Evolutionary conservation across 2,888 invertebrate species (phyloP).

Genomic region (Amiota minor): DNA sequence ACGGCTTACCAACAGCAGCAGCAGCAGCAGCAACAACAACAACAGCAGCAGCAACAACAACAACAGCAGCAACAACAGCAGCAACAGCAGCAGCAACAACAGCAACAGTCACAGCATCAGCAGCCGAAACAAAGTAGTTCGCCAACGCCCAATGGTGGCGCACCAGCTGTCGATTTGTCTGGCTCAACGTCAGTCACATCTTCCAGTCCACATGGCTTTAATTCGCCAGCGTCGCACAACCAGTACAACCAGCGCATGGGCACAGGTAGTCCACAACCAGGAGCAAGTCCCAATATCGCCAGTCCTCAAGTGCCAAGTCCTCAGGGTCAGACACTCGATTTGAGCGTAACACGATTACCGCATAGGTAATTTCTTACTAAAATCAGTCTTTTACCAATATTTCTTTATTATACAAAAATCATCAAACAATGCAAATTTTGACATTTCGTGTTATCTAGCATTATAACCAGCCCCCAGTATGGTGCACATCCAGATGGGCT

Average conservation of each 20-base stretch:
- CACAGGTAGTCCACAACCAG: constrained; percentile 86
- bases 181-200: constrained; percentile 86
- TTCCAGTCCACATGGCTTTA: constrained; percentile 84
- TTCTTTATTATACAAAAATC: constrained; percentile 34
- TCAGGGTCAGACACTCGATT: constrained; percentile 91
- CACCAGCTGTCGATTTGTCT: constrained; percentile 88
- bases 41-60: constrained; percentile 59
- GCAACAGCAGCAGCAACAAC: constrained; percentile 72
- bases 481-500: constrained; percentile 73
- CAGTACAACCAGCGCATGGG: constrained; percentile 74
- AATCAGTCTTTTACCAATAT: constrained; percentile 34
- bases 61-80: constrained; percentile 66
- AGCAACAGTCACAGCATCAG: constrained; percentile 73
- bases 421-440: too few relatives aligned
- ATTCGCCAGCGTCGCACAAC: constrained; percentile 71
- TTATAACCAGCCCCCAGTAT: constrained; percentile 78
- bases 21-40: constrained; percentile 64
- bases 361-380: constrained; percentile 79
- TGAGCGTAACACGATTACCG: constrained; percentile 89
- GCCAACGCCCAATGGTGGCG: constrained; percentile 77
- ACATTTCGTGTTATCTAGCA: constrained; percentile 47
- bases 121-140: constrained; percentile 75
- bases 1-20: constrained; percentile 69
- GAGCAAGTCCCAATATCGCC: constrained; percentile 88
- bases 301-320: constrained; percentile 93